Evolutionary conservation across 2,113 vertebrate genomes (phyloP).

Genomic region (Onychorhynchus coronatus): DNA sequence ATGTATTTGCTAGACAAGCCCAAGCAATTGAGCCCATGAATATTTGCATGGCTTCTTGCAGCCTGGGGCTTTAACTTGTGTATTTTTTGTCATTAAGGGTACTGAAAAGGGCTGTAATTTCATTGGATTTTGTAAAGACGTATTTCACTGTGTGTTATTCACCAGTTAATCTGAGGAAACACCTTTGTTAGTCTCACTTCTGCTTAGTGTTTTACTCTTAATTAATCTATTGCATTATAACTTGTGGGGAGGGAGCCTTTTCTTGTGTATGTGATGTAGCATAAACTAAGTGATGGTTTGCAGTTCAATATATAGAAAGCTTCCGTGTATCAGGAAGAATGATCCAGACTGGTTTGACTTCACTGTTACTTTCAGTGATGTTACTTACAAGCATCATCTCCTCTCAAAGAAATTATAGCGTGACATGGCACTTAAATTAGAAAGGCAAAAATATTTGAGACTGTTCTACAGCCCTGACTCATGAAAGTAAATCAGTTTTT

Average conservation of each 20-base stretch:
- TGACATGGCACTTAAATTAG: background rate
- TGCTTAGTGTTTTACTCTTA: background rate
- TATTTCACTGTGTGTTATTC: background rate
- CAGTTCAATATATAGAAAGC: background rate
- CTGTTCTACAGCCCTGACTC: background rate
- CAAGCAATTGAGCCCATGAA: background rate
- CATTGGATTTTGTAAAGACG: background rate
- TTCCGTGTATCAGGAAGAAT: background rate
- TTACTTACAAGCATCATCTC: background rate
- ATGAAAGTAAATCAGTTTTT: background rate
- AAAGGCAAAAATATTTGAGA: background rate
- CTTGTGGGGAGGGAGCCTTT: background rate
- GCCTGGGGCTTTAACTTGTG: background rate
- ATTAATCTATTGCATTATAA: background rate
- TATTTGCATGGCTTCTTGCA: background rate
- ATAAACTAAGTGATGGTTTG: background rate
- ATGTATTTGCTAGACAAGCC: background rate
- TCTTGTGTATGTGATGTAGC: background rate
- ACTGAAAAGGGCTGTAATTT: background rate
- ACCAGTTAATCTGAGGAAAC: background rate
- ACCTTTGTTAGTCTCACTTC: background rate
- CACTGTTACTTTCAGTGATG: background rate
- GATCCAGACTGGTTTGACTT: background rate
- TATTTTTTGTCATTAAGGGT: background rate
- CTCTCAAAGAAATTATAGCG: background rate